Conservation (phyloP, 1,140 invertebrate species). For the Panagrolaimus sp. region DNA sequence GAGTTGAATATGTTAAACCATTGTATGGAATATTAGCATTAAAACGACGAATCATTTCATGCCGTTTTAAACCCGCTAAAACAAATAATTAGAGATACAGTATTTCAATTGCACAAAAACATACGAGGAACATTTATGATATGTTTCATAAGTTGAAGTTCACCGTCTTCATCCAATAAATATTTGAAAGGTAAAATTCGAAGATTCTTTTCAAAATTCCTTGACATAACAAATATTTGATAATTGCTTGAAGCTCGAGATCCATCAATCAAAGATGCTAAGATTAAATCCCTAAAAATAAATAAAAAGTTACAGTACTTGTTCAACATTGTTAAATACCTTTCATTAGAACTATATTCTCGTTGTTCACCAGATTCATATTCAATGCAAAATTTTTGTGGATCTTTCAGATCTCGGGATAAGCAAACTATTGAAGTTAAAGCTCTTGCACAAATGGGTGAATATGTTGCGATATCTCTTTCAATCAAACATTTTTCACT, state of each 20-base stretch:
- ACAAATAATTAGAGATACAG: background rate
- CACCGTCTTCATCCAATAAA: slow-evolving; percentile 87
- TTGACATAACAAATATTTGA: slow-evolving; percentile 91
- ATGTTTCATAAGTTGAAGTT: slow-evolving; percentile 77
- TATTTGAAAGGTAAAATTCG: slow-evolving; percentile 79
- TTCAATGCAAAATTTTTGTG: slow-evolving; percentile 87
- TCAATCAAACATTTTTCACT: slow-evolving; percentile 91
- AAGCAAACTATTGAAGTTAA: slow-evolving; percentile 76
- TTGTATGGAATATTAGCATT: slow-evolving; percentile 96
- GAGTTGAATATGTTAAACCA: slow-evolving; percentile 87
- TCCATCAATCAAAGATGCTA: slow-evolving; percentile 90
- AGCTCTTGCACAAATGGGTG: slow-evolving; percentile 79
- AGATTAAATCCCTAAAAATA: slow-evolving; percentile 74
- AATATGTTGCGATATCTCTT: slow-evolving; percentile 90
- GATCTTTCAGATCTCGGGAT: slow-evolving; percentile 79
- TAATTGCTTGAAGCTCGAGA: slow-evolving; percentile 90
- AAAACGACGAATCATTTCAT: slow-evolving; percentile 74
- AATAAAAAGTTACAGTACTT: slow-evolving; percentile 27
- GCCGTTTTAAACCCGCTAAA: slow-evolving; percentile 68
- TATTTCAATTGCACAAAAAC: slow-evolving; percentile 23
- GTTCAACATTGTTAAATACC: slow-evolving; percentile 62
- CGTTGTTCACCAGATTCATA: slow-evolving; percentile 83
- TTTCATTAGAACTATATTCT: slow-evolving; percentile 77
- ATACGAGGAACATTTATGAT: slow-evolving; percentile 69
- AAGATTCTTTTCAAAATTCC: slow-evolving; percentile 73